Base-by-base conservation (phyloP, 2,113 vertebrate species). In the Daphoenositta chrysoptera region DNA sequence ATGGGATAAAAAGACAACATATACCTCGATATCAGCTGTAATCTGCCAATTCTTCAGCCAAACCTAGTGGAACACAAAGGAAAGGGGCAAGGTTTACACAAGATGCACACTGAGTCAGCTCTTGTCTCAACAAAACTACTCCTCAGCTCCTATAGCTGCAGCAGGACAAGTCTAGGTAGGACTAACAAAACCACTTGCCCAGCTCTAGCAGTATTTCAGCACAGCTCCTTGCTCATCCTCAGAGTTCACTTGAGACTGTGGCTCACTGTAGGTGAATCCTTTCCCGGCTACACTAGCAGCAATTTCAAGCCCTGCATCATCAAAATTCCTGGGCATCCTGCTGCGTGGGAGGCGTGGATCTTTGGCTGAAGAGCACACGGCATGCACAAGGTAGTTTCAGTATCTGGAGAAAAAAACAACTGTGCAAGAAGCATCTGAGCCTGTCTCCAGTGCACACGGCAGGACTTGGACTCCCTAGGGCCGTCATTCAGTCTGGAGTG, bases 331-430 rank as follows among this genome's bases (percentile, higher is more conserved):
- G 27, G 19, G 16, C 37, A 61, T 50, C 69, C 85, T 56, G 30
- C n/a, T 48, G 27, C 0, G 0, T 39, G 27, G 6, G 56, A 42
- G 26, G 28, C 5, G 0, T 48, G 28, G 39, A 33, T 50, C 30
- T 73, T 63, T 18, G 35, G 24, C 48, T 83, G 53, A 39, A 76
- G 44, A 89, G 17, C 37, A 31, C 4, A 0, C 0, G 0, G 28
- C 37, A 27, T 5, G 27, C 23, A 45, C 5, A 1, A 47, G 27
- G 48, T 56, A 30, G 20, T 37, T 80, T 64, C 4, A 10, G 18
- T 27, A 30, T 21, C 35, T 56, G 53, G 31, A 89, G 13, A 5
- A 45, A 50, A 44, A 66, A 51, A 6, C 18, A 56, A 5, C 18
- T 19, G 16, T 37, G 17, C 31, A 42, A 65, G 31, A 65, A 58